Conservation (phyloP, 2,797 vertebrate genomes). For the Pangasius larnaudii region DNA sequence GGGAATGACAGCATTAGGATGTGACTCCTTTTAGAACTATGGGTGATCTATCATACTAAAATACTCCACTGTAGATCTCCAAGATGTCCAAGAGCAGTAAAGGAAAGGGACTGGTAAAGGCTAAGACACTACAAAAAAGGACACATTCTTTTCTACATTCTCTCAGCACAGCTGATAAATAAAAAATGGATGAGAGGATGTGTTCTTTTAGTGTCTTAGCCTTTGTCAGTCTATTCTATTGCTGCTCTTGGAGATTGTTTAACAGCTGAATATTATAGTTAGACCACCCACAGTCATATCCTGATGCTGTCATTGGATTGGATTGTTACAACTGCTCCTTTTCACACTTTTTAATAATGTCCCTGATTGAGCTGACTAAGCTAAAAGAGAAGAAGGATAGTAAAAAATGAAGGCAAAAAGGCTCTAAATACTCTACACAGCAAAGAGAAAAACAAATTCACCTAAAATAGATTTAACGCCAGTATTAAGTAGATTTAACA, state of each 20-base stretch:
- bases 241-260: not conserved
- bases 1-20: constrained; percentile 20
- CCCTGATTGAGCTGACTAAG: too few relatives aligned
- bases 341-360: not conserved
- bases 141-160: not conserved
- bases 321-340: not conserved
- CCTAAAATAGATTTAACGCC: not conserved
- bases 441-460: constrained; percentile 7
- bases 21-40: not conserved
- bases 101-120: not conserved
- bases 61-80: not conserved
- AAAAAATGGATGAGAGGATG: not conserved
- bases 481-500: not conserved
- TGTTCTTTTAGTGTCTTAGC: constrained; percentile 2
- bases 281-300: not conserved
- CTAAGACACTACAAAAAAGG: not conserved
- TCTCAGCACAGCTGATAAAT: not conserved
- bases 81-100: not conserved
- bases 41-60: not conserved
- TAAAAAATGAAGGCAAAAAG: not conserved
- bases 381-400: not conserved
- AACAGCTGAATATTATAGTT: constrained; percentile 3
- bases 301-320: not conserved
- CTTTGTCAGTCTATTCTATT: not conserved
- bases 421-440: not conserved